Conservation (phyloP, 2,113 vertebrate genomes). For the Cheilinus undulatus region DNA sequence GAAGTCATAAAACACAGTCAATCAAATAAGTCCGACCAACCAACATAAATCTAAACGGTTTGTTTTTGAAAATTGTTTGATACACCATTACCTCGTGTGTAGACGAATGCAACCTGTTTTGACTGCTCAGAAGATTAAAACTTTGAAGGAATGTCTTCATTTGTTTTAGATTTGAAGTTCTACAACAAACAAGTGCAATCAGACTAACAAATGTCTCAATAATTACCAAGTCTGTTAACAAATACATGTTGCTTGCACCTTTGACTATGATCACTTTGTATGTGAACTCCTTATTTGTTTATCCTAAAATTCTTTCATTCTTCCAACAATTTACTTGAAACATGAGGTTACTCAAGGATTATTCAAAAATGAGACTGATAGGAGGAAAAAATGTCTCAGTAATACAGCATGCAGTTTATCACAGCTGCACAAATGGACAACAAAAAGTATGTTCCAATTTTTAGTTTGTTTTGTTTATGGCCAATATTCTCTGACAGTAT, state of each 20-base stretch:
- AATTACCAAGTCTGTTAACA: too few species aligned
- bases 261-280: neutral
- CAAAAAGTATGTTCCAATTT: neutral
- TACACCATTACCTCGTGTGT: neutral
- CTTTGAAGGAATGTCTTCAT: too few species aligned
- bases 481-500: conserved; percentile 18
- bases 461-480: conserved; percentile 24
- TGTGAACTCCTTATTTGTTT: neutral
- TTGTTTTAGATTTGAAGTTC: too few species aligned
- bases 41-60: neutral
- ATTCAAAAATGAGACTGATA: neutral
- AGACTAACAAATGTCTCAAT: too few species aligned
- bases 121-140: too few species aligned
- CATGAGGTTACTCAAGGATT: neutral
- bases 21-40: conserved; percentile 9
- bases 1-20: conserved; percentile 10
- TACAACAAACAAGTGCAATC: too few species aligned
- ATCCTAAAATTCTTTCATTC: too few species aligned
- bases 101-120: neutral
- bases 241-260: neutral
- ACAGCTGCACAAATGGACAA: conserved; percentile 8
- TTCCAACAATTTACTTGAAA: neutral
- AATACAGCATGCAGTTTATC: conserved; percentile 12
- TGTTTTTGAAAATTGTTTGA: too few species aligned
- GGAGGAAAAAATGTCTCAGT: neutral